Conservation (phyloP, 92 coral and sea anemone species). For the Blastomussa wellsi region DNA sequence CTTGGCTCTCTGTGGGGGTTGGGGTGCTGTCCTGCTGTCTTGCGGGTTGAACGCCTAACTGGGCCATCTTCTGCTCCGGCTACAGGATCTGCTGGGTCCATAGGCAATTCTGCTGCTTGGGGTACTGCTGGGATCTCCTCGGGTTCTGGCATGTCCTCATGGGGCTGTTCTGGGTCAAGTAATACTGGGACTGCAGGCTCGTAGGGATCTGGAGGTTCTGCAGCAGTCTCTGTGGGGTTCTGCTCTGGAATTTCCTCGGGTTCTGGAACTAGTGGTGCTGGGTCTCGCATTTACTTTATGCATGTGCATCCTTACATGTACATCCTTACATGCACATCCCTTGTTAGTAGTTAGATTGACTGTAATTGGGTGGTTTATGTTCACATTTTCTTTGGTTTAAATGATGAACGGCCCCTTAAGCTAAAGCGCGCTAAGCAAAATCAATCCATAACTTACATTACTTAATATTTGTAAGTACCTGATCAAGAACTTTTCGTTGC, state of each 20-base stretch:
- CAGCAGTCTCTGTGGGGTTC: neutral
- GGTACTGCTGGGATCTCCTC: neutral
- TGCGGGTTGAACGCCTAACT: constrained; percentile 10
- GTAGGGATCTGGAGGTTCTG: neutral
- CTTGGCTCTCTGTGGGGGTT: constrained; percentile 14
- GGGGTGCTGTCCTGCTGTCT: constrained; percentile 17
- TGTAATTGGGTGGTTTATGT: no score
- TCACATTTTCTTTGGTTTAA: no score
- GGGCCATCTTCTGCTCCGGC: neutral
- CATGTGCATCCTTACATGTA: no score
- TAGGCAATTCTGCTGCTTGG: neutral
- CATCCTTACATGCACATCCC: no score
- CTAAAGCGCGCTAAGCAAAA: no score
- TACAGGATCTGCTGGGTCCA: neutral
- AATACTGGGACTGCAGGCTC: neutral
- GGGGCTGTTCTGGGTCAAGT: neutral
- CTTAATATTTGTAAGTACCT: no score
- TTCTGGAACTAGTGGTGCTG: neutral
- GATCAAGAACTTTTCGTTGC: neutral
- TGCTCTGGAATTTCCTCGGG: neutral
- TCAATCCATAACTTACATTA: no score
- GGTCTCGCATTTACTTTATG: no score
- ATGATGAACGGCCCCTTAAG: no score
- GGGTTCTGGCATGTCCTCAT: neutral
- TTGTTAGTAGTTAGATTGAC: no score